These are phyloP conservation scores for Ophiothrix spiculata DNA, from an alignment of 35 echinoderm and acorn worm genomes.

Conservation along the genomic window DNA sequence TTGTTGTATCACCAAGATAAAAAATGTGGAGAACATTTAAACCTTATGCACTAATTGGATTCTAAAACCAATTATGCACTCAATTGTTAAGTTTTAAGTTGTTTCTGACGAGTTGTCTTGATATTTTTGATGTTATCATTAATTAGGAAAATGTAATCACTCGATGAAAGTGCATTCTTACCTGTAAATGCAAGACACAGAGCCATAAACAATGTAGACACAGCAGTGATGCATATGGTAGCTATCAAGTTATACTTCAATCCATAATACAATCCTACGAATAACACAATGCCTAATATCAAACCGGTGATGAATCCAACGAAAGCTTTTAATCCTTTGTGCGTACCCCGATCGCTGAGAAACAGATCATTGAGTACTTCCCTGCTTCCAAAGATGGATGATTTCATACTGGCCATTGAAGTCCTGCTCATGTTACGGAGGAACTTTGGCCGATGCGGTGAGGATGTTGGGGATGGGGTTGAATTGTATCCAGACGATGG, in stretches of 20 bases:
- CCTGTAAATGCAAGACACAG: constrained; percentile 71
- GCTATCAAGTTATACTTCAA: constrained; percentile 50
- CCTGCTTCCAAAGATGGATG: constrained; percentile 34
- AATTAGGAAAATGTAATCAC: neutral
- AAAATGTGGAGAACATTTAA: neutral
- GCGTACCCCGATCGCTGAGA: constrained; percentile 48
- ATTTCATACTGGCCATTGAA: constrained; percentile 50
- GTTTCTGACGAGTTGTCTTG: neutral
- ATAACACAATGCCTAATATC: constrained; percentile 61
- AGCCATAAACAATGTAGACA: constrained; percentile 65
- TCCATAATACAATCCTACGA: constrained; percentile 67
- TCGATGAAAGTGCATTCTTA: constrained; percentile 24
- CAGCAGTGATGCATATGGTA: constrained; percentile 53
- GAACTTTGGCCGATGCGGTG: neutral
- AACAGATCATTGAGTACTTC: constrained; percentile 79
- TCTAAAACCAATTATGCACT: neutral
- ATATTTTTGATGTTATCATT: neutral
- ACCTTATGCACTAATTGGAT: neutral
- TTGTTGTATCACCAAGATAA: neutral
- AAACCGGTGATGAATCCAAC: constrained; percentile 64
- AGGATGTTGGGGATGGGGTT: constrained; percentile 27
- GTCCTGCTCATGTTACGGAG: constrained; percentile 17
- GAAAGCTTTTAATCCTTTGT: constrained; percentile 61
- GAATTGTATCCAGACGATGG: neutral
- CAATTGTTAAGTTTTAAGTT: neutral